Conservation (phyloP, 1,140 invertebrate species). For the Zaprionus camerounensis region DNA sequence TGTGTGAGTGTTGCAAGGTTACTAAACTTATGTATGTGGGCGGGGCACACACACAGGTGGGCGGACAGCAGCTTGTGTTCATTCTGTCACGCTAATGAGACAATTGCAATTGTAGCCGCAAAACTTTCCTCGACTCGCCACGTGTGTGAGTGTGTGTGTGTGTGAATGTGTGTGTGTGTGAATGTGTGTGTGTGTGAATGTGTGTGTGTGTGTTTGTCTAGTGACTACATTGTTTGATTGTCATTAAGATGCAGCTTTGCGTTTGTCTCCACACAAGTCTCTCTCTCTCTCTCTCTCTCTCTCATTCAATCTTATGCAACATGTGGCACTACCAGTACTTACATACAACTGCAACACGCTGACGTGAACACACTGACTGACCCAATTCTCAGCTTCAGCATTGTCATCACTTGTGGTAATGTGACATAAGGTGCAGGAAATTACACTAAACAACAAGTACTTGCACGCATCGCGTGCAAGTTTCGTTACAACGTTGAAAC, state of each 20-base stretch:
- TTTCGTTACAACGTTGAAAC: neutral
- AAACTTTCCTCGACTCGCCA: slow-evolving; percentile 51
- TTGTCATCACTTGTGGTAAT: slow-evolving; percentile 77
- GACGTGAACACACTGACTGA: slow-evolving; percentile 67
- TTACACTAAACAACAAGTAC: slow-evolving; percentile 68
- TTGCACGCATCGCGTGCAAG: slow-evolving; percentile 2
- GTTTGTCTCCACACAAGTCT: slow-evolving; percentile 14
- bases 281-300: neutral
- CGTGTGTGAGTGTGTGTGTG: neutral
- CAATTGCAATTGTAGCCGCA: slow-evolving; percentile 72
- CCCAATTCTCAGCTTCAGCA: slow-evolving; percentile 70
- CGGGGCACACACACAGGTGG: slow-evolving; percentile 6
- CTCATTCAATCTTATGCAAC: slow-evolving; percentile 34
- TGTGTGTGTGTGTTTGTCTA: slow-evolving; percentile 26
- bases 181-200: slow-evolving; percentile 5
- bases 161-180: slow-evolving; percentile 14
- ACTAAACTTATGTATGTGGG: slow-evolving; percentile 14
- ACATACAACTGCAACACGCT: slow-evolving; percentile 63
- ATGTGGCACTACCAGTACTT: slow-evolving; percentile 47
- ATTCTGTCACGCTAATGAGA: slow-evolving; percentile 77
- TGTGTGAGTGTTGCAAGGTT: slow-evolving; percentile 29
- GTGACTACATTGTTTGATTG: slow-evolving; percentile 46
- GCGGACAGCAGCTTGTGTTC: slow-evolving; percentile 44
- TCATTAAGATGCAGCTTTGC: slow-evolving; percentile 73
- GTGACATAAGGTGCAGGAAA: slow-evolving; percentile 76